Conservation (phyloP, 53 echinoderm and acorn worm species). For the Paracentrotus lividus region DNA sequence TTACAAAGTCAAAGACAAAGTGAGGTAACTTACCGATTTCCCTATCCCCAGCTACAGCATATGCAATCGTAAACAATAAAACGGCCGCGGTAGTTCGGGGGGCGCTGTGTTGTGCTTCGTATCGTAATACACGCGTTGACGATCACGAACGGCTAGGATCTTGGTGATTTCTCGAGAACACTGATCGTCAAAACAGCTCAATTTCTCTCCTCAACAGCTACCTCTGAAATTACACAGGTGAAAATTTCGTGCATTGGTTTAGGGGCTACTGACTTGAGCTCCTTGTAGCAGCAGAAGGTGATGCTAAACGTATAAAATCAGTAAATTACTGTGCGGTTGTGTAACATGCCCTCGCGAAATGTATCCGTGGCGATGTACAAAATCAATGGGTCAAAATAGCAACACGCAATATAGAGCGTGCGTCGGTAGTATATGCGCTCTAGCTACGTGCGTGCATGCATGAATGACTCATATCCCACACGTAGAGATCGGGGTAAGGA, state of each 20-base stretch:
- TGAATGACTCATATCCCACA: not conserved
- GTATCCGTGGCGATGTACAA: not conserved
- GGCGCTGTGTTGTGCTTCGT: not conserved
- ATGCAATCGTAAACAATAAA: conserved; percentile 24
- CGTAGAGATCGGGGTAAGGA: not conserved
- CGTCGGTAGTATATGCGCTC: not conserved
- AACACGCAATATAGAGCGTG: not conserved
- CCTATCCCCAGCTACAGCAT: not conserved
- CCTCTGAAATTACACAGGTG: not conserved
- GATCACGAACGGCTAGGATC: not conserved
- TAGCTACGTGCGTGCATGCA: not conserved
- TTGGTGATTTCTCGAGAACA: not conserved
- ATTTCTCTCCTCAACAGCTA: not conserved
- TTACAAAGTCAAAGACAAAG: not conserved
- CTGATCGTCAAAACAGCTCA: not conserved
- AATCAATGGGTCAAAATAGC: not conserved
- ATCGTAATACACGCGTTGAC: not conserved
- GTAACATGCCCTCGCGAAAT: not conserved
- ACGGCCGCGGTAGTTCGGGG: not conserved
- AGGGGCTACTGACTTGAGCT: not conserved
- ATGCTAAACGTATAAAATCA: conserved; percentile 15
- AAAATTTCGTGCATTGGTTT: conserved; percentile 3
- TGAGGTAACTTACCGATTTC: conserved; percentile 5
- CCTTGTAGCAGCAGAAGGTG: not conserved
- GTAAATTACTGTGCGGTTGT: conserved; percentile 19